Conservation (phyloP, 2,113 vertebrate genomes). For the cat (Felis catus) region DNA sequence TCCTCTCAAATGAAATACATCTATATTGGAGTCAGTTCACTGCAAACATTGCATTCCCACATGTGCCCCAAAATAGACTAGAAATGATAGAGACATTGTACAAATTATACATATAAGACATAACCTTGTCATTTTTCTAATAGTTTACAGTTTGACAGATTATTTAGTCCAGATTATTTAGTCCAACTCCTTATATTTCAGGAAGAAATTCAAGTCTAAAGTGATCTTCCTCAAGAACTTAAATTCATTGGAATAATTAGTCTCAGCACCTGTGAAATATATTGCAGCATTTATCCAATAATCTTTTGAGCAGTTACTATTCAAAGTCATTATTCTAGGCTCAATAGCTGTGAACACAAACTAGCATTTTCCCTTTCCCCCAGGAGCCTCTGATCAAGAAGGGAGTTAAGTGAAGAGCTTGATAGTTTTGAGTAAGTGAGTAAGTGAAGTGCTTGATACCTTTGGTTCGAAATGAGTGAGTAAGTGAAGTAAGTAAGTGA, state of each 20-base stretch:
- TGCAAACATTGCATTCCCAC: constrained; percentile 36
- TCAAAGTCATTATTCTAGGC: constrained; percentile 8
- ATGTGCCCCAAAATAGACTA: not conserved
- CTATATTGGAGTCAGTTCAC: constrained; percentile 14
- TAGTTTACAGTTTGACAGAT: not conserved
- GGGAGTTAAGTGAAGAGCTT: not conserved
- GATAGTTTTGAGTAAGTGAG: not conserved
- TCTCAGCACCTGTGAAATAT: not conserved
- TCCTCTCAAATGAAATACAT: constrained; percentile 41
- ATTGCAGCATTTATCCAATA: not conserved
- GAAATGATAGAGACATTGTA: not conserved
- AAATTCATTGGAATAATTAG: not conserved
- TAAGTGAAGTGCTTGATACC: not conserved
- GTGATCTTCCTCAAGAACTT: constrained; percentile 16
- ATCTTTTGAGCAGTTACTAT: constrained; percentile 1
- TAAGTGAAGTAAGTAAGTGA: not conserved
- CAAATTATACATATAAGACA: not conserved
- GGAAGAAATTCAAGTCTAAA: constrained; percentile 21
- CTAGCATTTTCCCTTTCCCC: not conserved
- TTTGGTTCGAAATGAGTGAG: not conserved
- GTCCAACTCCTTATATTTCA: constrained; percentile 28
- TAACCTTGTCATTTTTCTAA: not conserved
- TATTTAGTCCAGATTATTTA: not conserved
- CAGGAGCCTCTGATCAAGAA: not conserved
- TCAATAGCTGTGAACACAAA: not conserved